A percentile compares a stretch with the other conserved stretches of the same genome.
phyloP scores from a whole-genome alignment of 2,888 invertebrate species.

The Hofmannophila pseudospretella region DNA sequence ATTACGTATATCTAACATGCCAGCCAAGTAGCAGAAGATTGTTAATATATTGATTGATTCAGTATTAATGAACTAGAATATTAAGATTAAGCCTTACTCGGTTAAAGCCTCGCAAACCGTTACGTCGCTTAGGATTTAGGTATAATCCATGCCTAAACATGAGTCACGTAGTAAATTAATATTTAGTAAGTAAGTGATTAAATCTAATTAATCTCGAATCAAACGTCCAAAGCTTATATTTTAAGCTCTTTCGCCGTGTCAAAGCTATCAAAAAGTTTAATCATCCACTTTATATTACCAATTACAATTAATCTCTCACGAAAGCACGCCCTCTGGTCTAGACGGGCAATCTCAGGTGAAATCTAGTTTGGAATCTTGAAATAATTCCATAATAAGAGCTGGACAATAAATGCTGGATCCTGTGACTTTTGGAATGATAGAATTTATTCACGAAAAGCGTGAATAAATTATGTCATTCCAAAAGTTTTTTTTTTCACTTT shows the following conservation, averaged over 20 bases:
- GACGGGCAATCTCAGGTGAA: conserved; percentile 54
- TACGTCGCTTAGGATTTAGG: conserved; percentile 14
- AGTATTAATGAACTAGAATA: conserved; percentile 6
- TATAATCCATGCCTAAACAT: conserved; percentile 16
- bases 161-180: conserved; percentile 5
- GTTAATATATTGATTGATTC: neutral
- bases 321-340: conserved; percentile 47
- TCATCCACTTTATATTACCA: conserved; percentile 54
- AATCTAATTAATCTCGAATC: conserved; percentile 10
- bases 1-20: no score
- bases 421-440: conserved; percentile 33
- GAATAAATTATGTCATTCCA: no score
- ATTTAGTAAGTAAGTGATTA: no score
- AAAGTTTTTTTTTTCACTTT: no score
- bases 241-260: conserved; percentile 6
- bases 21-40: neutral
- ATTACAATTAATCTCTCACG: conserved; percentile 71
- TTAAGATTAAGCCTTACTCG: conserved; percentile 5
- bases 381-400: conserved; percentile 59
- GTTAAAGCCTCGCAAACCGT: conserved; percentile 13
- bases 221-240: conserved; percentile 5
- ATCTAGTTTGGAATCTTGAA: conserved; percentile 51
- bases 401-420: conserved; percentile 64
- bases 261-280: conserved; percentile 55
- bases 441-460: no score